Evolutionary conservation across 2,888 invertebrate genomes (phyloP), one percentile per base, ranked within the genome.

Genomic region (Terebella lapidaria): DNA sequence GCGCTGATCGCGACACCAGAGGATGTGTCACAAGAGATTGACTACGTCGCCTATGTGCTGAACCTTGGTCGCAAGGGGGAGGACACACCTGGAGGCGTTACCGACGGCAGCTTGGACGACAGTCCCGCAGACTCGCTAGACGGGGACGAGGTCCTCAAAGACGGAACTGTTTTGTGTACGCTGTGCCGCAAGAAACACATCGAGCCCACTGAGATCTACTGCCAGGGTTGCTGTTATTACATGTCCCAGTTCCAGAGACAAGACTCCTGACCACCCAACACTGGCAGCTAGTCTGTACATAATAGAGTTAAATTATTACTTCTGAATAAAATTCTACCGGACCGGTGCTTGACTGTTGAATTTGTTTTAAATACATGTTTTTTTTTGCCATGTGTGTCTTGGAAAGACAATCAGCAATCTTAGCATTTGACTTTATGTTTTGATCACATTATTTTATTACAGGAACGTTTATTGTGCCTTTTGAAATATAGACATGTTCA

Each of bases 1-100:
- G 92, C 92, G 64, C 82, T 94, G 59, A 93, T 94, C 15, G 92
- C 94, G 2, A 92, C 92, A 1, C 92, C 92, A 0, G 93, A 94
- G 72, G 92, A 93, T 71, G 90, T 22, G 3, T n/a, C 29, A 20
- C 20, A 55, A 20, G 35, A 29, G 4, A 29, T 22, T 15, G 42
- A 35, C 24, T 55, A 35, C 24, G 42, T 55, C 3, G 35, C 35
- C 15, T 28, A 53, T 22, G 53, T 53, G 10, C 10, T 35, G 29
- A 29, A 20, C 15, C 42, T 35, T 4, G 22, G 4, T 20, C 3
- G 15, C 5, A 29, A 55, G 20, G 29, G 18, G 15, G 35, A 18
- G 3, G 29, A 4, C n/a, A 20, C 5, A 24, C 24, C 26, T 4
- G 5, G 4, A 10, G 27, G 53, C 20, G 15, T 5, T 4, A 24